These are phyloP conservation scores for Pseudopleuronectes americanus DNA, from an alignment of 2,797 vertebrate genomes.

Conservation along the genomic window DNA sequence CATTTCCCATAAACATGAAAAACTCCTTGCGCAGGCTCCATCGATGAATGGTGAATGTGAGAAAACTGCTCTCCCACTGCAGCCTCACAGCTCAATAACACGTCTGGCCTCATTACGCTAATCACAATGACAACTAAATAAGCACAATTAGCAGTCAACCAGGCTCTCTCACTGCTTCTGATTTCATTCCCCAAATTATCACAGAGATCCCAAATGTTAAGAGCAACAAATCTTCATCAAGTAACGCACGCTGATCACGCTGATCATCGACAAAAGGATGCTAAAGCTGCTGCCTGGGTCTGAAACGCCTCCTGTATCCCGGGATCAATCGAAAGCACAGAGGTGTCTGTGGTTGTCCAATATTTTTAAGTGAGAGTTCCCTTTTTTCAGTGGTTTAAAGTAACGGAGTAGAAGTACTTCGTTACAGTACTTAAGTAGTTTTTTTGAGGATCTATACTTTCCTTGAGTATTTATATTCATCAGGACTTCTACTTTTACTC, in stretches of 20 bases:
- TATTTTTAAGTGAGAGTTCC: slow-evolving; percentile 38
- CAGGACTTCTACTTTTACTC: too few species aligned
- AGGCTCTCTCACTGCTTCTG: slow-evolving; percentile 57
- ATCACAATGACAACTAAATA: slow-evolving; percentile 83
- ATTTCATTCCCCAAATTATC: slow-evolving; percentile 62
- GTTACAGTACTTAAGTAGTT: too few species aligned
- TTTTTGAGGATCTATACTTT: too few species aligned
- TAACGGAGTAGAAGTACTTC: too few species aligned
- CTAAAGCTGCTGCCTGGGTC: too few species aligned
- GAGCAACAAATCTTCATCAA: slow-evolving; percentile 51
- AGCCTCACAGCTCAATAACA: slow-evolving; percentile 79
- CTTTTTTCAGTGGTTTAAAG: too few species aligned
- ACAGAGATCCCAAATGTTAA: slow-evolving; percentile 41
- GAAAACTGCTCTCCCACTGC: slow-evolving; percentile 43
- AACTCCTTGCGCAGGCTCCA: slow-evolving; percentile 14
- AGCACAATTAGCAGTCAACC: slow-evolving; percentile 79
- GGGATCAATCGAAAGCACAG: background rate
- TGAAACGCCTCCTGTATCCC: too few species aligned
- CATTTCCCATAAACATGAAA: slow-evolving; percentile 1
- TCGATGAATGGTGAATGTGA: slow-evolving; percentile 23
- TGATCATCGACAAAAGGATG: too few species aligned
- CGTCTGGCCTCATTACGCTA: slow-evolving; percentile 80
- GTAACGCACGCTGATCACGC: slow-evolving; percentile 1
- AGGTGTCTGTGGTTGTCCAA: slow-evolving; percentile 24
- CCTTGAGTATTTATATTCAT: too few species aligned